A percentile compares a stretch with the other conserved stretches of the same genome.
Conservation (phyloP, 2,113 vertebrate genomes). For the Antennarius striatus region DNA sequence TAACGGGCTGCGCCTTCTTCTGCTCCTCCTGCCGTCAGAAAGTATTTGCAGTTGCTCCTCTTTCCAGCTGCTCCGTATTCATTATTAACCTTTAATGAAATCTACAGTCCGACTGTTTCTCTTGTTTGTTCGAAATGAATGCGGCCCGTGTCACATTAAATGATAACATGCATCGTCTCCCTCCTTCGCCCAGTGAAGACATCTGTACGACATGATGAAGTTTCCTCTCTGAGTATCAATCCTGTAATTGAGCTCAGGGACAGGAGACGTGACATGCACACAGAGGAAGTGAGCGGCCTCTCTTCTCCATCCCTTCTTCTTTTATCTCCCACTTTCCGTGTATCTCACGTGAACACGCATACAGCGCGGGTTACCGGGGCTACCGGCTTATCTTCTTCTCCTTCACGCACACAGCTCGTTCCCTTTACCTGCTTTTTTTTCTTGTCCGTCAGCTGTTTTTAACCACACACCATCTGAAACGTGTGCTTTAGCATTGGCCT, state of each 20-base stretch:
- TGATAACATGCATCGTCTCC: conserved; percentile 67
- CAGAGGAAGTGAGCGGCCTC: conserved; percentile 65
- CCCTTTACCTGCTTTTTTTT: conserved; percentile 51
- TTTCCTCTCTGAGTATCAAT: conserved; percentile 82
- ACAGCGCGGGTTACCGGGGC: background rate
- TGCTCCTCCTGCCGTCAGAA: background rate
- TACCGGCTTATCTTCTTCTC: background rate
- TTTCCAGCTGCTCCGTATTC: conserved; percentile 10
- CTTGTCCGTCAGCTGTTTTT: conserved; percentile 59
- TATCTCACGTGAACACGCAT: background rate
- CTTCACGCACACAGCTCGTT: background rate
- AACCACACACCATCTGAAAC: conserved; percentile 53
- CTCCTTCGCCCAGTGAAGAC: conserved; percentile 75
- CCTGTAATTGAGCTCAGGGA: conserved; percentile 82
- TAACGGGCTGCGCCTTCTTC: conserved; percentile 26
- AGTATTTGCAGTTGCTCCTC: conserved; percentile 1
- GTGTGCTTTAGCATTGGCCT: conserved; percentile 59
- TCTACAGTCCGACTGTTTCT: conserved; percentile 57
- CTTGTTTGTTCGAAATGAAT: conserved; percentile 53
- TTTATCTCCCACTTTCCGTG: background rate
- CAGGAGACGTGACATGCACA: conserved; percentile 77
- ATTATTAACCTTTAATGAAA: conserved; percentile 52
- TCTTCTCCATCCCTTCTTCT: background rate
- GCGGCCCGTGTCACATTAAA: conserved; percentile 72
- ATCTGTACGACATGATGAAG: conserved; percentile 84